Conservation (phyloP, 2,113 vertebrate species). For the Rhombomys opimus region DNA sequence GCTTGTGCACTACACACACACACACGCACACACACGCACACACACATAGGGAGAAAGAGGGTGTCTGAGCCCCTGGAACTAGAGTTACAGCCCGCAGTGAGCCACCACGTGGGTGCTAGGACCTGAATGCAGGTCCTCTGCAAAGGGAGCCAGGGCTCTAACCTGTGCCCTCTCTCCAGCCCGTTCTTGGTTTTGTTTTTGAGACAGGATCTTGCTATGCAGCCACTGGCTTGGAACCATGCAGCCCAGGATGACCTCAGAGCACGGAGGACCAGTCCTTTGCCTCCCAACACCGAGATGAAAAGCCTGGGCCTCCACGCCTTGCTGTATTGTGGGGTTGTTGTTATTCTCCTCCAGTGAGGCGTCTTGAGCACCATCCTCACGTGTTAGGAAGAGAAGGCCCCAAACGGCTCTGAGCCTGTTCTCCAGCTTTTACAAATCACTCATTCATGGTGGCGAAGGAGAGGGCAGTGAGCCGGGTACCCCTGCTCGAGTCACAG, state of each 20-base stretch:
- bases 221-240: neutral
- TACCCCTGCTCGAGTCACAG: too few species aligned
- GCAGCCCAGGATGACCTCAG: neutral
- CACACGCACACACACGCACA: too few species aligned
- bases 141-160: neutral
- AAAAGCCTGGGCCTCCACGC: neutral
- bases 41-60: neutral
- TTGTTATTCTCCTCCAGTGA: neutral
- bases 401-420: neutral
- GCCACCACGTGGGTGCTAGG: neutral
- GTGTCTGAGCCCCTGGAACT: neutral
- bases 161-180: neutral
- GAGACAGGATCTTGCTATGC: neutral
- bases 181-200: too few species aligned
- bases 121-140: neutral
- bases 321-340: too few species aligned
- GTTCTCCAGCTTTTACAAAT: neutral
- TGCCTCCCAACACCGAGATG: neutral
- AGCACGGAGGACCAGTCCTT: neutral
- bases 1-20: neutral
- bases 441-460: neutral
- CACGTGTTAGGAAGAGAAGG: neutral
- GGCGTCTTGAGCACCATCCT: neutral
- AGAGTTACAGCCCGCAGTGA: neutral
- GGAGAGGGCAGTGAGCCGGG: too few species aligned